These are phyloP conservation scores for Bambusicola thoracicus DNA, from an alignment of 2,113 vertebrate species.

Conservation along the genomic window DNA sequence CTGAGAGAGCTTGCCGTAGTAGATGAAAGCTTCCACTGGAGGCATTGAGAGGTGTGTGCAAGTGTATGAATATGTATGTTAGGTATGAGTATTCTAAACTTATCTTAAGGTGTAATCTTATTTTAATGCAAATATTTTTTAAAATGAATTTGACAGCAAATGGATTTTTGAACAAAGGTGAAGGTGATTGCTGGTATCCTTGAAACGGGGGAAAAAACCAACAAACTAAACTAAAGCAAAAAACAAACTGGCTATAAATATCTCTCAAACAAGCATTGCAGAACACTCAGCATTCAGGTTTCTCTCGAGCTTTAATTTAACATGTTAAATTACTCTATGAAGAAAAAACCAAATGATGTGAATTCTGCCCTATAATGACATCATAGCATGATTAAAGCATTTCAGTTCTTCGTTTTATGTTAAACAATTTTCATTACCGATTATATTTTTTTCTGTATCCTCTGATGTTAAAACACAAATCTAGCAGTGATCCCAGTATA, in stretches of 20 bases:
- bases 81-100: background rate
- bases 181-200: background rate
- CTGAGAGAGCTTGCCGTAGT: rapidly evolving
- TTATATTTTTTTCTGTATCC: background rate
- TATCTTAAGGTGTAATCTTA: background rate
- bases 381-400: background rate
- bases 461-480: background rate
- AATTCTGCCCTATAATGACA: background rate
- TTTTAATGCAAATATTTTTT: background rate
- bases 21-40: background rate
- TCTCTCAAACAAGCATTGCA: background rate
- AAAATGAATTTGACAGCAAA: background rate
- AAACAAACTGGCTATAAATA: background rate
- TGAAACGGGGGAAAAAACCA: background rate
- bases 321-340: background rate
- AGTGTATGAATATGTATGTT: background rate
- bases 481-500: background rate
- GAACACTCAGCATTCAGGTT: background rate
- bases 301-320: background rate
- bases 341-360: background rate
- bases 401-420: background rate
- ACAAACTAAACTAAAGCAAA: background rate
- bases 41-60: background rate
- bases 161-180: background rate
- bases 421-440: background rate